Evolutionary conservation across 1,140 invertebrate species (phyloP), one percentile per base, ranked within the genome.

Genomic region (Arctopsyche grandis): DNA sequence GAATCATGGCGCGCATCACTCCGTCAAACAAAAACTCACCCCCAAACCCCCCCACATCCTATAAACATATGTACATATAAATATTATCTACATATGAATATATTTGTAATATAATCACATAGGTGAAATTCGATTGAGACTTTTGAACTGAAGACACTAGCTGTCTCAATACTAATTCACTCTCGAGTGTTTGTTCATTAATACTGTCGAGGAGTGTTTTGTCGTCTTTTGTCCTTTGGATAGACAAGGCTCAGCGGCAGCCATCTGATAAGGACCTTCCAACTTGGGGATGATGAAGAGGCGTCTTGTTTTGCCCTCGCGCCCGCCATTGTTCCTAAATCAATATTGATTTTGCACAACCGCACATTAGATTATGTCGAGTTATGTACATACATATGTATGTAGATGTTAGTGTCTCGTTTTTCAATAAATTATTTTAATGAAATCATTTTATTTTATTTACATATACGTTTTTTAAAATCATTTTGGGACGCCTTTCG

Each of bases 231-330:
- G 63, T 66, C 21, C 5, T n/a, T 21, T n/a, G 63, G 21, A 66
- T 21, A 21, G 63, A 66, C 24, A 7, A 38, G 63, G 63, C 24
- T 66, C n/a, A 66, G 63, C 63, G 63, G n/a, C 24, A 24, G 63
- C 10, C 29, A 38, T 38, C 10, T 1, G 63, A 66, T 66, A 66
- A 66, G 63, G 24, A 24, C 63, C 21, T 66, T 66, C 63, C 16
- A 66, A 19, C 22, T 16, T 21, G 63, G 16, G 16, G 16, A 24
- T 66, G 63, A 66, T 66, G 63, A 66, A 66, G 63, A 66, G 63
- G 16, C 24, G 16, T 66, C 63, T 66, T 66, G 63, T 66, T 66
- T 66, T 66, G 63, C 24, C 63, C 21, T 22, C 52, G n/a, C 63
- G 63, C 12, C 16, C 63, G 24, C 63, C 22, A 66, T 66, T 66